phyloP scores from a whole-genome alignment of 2,888 invertebrate species.

The Cylindroiulus punctatus region DNA sequence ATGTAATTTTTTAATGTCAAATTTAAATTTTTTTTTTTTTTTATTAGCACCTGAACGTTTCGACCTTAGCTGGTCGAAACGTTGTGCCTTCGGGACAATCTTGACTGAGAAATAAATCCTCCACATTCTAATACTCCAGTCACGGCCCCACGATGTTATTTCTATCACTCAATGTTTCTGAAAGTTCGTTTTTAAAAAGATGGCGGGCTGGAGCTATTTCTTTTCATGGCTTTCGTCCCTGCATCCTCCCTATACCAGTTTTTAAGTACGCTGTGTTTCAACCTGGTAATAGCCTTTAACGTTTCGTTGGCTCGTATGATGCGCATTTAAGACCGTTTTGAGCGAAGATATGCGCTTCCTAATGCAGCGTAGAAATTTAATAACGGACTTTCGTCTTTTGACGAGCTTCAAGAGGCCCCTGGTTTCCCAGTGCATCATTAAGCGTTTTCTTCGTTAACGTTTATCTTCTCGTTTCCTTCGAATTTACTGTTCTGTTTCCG shows the following conservation, averaged over 20 bases:
- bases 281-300: not conserved
- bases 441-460: not conserved
- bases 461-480: not conserved
- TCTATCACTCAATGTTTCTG: not conserved
- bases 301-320: not conserved
- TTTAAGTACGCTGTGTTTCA: not conserved
- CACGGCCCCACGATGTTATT: no score
- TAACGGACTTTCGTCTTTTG: conserved; percentile 1
- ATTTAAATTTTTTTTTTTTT: no score
- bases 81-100: no score
- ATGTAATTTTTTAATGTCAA: no score
- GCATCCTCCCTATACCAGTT: not conserved
- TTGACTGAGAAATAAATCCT: no score
- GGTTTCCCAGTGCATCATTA: not conserved
- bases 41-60: no score
- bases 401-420: not conserved
- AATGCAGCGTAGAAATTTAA: conserved; percentile 11
- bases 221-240: not conserved
- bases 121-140: no score
- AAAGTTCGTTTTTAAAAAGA: not conserved
- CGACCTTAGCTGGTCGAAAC: no score
- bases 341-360: not conserved
- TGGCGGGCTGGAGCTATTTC: not conserved
- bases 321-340: not conserved
- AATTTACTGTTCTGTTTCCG: not conserved